Evolutionary conservation across 1,140 invertebrate species (phyloP), one percentile per base, ranked within the genome.

Genomic region (Sycobia sp.): DNA sequence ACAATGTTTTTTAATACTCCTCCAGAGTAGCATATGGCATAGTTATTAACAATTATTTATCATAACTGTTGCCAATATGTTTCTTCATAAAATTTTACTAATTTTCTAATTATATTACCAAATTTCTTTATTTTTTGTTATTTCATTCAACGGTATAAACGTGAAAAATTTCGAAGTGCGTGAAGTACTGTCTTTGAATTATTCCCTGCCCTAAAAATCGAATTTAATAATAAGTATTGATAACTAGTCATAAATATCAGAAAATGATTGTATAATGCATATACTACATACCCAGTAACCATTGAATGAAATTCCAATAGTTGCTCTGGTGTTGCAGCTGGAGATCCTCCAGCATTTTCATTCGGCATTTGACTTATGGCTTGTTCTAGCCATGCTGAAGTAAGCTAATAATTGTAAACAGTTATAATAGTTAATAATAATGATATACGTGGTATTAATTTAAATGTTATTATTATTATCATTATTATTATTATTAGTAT

Each of bases 261-360:
- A 41, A 41, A 22, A 14, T 7, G n/a, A 25, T 25, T 46, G 25
- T n/a, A 46, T 22, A 46, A 56, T 32, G 29, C 50, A 34, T 54
- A 0, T n/a, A n/a, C 39, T 58, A 55, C 29, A 67, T 82, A 93
- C 91, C 85, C 88, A 25, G 87, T 85, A 38, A 93, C 83, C 55
- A 85, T 83, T 65, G 86, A 86, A 76, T 95, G 93, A 76, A 97
- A 95, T 72, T 94, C 91, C 71, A 87, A 84, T 58, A 96, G 82
- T 77, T 97, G 95, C 66, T 89, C 86, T 11, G 89, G 86, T 9
- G 93, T 95, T 32, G 92, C 91, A 1, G 89, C 89, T 25, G 89
- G 85, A 63, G 85, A 86, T 23, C 91, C 91, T 22, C 87, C 87
- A 49, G 89, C 88, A 70, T 87, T 89, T 73, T 90, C 87, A 41